phyloP scores from a whole-genome alignment of 2,113 vertebrate species.

The Sprattus sprattus region DNA sequence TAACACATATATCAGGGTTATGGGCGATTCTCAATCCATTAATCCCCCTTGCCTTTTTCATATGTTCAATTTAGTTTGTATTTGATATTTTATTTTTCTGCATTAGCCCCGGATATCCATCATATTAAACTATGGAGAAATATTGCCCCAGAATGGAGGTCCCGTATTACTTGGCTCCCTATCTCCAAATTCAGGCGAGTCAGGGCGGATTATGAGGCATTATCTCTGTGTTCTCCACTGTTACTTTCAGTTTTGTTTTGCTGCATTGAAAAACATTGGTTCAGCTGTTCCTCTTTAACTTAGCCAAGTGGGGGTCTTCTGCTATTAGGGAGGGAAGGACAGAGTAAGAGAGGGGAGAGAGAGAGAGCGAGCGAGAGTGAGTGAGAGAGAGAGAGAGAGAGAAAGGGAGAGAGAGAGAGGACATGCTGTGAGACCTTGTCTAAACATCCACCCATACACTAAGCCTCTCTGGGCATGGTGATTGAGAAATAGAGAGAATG shows the following conservation, averaged over 20 bases:
- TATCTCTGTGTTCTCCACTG: constrained; percentile 41
- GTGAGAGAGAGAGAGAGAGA: neutral
- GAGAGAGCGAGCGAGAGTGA: neutral
- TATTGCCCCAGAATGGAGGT: constrained; percentile 32
- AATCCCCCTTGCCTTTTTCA: constrained; percentile 38
- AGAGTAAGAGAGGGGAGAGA: neutral
- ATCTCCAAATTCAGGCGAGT: constrained; percentile 45
- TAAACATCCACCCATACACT: constrained; percentile 26
- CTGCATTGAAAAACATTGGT: constrained; percentile 34
- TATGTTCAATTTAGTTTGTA: constrained; percentile 37
- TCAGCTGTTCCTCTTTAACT: constrained; percentile 34
- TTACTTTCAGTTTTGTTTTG: constrained; percentile 42
- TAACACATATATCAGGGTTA: constrained; percentile 34
- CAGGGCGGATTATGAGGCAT: constrained; percentile 43
- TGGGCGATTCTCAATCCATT: constrained; percentile 25
- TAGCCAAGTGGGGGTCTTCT: constrained; percentile 6
- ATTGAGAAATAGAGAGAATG: neutral
- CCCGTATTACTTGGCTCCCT: constrained; percentile 32
- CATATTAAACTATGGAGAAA: constrained; percentile 40
- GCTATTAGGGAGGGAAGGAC: neutral
- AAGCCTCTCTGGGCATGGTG: constrained; percentile 20
- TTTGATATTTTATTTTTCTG: constrained; percentile 43
- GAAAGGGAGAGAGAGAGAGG: neutral
- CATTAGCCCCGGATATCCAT: constrained; percentile 45
- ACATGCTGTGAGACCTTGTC: neutral